Percentiles rank a stretch among this genome's conserved stretches.
Conservation (phyloP, 2,797 vertebrate species). For the Coreius guichenoti region DNA sequence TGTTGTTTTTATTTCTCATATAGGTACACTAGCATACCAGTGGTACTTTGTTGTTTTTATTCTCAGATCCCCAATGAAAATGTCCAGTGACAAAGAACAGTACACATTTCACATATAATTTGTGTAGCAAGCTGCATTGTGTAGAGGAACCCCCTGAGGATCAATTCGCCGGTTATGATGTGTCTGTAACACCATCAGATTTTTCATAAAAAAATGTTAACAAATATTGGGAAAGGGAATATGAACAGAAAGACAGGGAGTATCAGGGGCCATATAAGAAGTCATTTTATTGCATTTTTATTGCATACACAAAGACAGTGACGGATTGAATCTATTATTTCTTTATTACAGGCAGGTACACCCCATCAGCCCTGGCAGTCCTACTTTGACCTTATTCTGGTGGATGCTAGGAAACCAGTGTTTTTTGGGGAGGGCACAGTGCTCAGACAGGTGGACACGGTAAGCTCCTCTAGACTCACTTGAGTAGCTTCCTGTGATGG, state of each 20-base stretch:
- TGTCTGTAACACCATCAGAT: conserved; percentile 4
- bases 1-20: background rate
- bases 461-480: conserved; percentile 71
- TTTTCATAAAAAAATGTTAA: conserved; percentile 16
- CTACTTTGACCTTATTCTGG: conserved; percentile 93
- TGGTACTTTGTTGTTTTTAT: background rate
- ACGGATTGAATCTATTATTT: conserved; percentile 19
- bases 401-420: conserved; percentile 91
- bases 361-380: conserved; percentile 90
- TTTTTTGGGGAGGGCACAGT: conserved; percentile 95
- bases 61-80: conserved; percentile 19
- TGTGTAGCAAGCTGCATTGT: background rate
- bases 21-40: background rate
- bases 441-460: conserved; percentile 91
- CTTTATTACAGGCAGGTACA: conserved; percentile 76
- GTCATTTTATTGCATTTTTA: background rate
- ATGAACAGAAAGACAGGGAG: conserved; percentile 3
- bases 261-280: conserved; percentile 13
- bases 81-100: background rate
- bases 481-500: background rate
- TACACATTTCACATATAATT: conserved; percentile 2
- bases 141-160: background rate
- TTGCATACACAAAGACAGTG: conserved; percentile 10
- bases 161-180: background rate
- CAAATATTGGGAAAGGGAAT: background rate